Conservation (phyloP, 2,797 vertebrate genomes). For the Gouania willdenowi region DNA sequence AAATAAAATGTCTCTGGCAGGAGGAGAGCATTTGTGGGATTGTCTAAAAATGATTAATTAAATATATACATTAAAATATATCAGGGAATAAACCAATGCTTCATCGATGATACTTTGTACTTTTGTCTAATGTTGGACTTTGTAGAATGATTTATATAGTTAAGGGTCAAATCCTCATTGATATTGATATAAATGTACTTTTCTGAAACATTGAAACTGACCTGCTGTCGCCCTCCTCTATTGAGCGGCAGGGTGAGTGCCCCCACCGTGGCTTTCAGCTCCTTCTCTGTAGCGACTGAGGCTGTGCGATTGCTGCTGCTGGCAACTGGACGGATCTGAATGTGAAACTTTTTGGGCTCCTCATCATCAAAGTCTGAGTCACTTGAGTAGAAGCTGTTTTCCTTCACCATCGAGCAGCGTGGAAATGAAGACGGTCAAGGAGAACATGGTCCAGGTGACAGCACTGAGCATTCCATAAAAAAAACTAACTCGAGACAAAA, state of each 20-base stretch:
- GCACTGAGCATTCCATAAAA: no score
- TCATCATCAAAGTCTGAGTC: slow-evolving; percentile 93
- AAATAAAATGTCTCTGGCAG: no score
- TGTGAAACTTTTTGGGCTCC: slow-evolving; percentile 88
- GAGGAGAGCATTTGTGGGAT: no score
- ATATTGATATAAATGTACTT: no score
- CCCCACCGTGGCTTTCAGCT: slow-evolving; percentile 87
- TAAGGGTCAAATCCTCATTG: no score
- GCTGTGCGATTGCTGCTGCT: slow-evolving; percentile 66
- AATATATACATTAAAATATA: no score
- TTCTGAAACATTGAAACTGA: neutral
- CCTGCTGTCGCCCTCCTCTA: slow-evolving; percentile 59
- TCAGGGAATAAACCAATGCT: no score
- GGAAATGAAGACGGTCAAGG: slow-evolving; percentile 45
- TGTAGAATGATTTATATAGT: no score
- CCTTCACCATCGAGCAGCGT: slow-evolving; percentile 74
- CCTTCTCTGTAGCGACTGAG: slow-evolving; percentile 77
- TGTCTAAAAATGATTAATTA: no score
- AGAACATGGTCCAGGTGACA: slow-evolving; percentile 6
- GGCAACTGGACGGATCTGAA: slow-evolving; percentile 86
- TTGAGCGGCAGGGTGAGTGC: slow-evolving; percentile 84
- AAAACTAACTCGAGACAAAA: no score
- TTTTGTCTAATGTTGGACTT: no score
- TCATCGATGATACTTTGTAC: no score
- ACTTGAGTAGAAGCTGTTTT: slow-evolving; percentile 85